Evolutionary conservation across 2,113 vertebrate genomes (phyloP), one percentile per base, ranked within the genome.

Genomic region (Gobiocypris rarus): DNA sequence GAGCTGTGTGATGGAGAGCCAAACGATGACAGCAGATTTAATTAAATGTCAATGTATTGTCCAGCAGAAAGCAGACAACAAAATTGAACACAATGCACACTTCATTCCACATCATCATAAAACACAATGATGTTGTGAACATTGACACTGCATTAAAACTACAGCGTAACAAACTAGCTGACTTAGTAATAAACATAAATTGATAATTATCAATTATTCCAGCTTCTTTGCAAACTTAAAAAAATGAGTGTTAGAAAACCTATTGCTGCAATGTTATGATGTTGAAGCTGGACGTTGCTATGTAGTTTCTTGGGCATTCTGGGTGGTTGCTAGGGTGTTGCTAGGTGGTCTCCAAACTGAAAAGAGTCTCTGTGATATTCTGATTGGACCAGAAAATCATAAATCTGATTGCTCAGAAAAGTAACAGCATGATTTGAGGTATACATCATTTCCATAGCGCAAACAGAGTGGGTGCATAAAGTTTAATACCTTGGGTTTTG

Each of bases 61-160:
- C 69, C 69, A 26, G 41, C 41, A 45, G 22, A 45, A 73, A 73
- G 41, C 69, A 73, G 69, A 45, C 9, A 26, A 24, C 38, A 73
- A n/a, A 69, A 41, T 69, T 69, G 34, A 73, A 73, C 22, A 45
- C 5, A 13, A 10, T 14, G n/a, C 6, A 3, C 1, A 1, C 41
- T 26, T 73, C 41, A 24, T 17, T 24, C 41, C 41, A 48, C 41
- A 26, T 26, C 41, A 73, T 48, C 69, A 73, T 45, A 73, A 73
- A 73, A 73, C 69, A 73, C 41, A 24, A 24, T 71, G 5, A 71
- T 45, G 38, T 8, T 45, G 69, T 45, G 6, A 73, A 73, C 69
- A 73, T n/a, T 73, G 69, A 73, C 69, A 73, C 41, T 45, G 69
- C 38, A 73, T 73, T 48, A 73, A 73, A 73, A 48, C 41, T 48